Conservation (phyloP, 2,113 vertebrate genomes). For the Centropus bengalensis region DNA sequence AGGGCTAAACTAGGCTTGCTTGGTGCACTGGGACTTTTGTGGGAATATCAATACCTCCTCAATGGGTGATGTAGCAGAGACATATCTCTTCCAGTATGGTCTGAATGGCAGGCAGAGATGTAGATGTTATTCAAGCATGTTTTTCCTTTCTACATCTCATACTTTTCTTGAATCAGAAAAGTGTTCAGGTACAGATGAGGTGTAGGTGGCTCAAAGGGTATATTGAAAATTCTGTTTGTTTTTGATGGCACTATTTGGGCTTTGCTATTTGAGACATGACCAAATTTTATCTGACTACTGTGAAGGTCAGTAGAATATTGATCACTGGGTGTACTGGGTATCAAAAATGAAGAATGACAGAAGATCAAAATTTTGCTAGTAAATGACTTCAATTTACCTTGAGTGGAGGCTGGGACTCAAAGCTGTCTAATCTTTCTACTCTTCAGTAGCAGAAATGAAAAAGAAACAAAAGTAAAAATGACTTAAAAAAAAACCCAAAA, state of each 20-base stretch:
- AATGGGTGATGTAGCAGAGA: background rate
- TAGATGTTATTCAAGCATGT: background rate
- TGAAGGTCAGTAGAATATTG: background rate
- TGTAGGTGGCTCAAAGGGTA: background rate
- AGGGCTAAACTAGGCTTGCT: background rate
- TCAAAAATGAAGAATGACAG: background rate
- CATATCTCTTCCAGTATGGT: background rate
- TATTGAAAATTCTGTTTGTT: background rate
- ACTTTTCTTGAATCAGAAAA: background rate
- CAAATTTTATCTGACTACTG: background rate
- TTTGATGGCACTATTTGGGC: background rate
- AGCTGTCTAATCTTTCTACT: background rate
- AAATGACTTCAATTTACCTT: background rate
- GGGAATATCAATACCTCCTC: background rate
- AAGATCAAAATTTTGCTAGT: background rate
- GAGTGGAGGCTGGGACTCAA: background rate
- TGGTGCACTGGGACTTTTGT: background rate
- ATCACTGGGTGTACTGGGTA: background rate
- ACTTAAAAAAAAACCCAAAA: background rate
- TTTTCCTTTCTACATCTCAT: background rate
- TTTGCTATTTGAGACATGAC: background rate
- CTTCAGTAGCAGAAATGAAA: background rate
- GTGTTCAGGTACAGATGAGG: background rate
- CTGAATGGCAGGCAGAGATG: background rate
- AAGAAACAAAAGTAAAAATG: background rate